phyloP scores from a whole-genome alignment of 92 coral and sea anemone genomes.

The Montipora capitata region DNA sequence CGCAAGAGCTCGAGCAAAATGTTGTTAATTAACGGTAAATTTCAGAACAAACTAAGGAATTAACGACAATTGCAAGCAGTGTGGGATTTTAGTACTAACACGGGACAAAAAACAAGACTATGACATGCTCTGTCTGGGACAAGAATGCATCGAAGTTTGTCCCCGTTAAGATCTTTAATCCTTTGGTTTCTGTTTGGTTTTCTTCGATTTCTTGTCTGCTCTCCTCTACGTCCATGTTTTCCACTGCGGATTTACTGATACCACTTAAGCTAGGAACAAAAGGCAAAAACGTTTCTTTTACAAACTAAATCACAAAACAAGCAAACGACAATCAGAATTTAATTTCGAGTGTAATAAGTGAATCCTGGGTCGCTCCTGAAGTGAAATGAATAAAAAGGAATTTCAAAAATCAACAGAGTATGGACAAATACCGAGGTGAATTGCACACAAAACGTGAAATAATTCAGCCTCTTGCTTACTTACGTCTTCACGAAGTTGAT shows the following conservation, averaged over 20 bases:
- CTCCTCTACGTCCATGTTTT: conserved; percentile 24
- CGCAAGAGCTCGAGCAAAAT: too few relatives aligned
- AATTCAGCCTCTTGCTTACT: not conserved
- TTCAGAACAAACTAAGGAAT: too few relatives aligned
- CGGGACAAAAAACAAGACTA: conserved; percentile 96
- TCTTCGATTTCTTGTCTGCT: not conserved
- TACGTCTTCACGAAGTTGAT: conserved; percentile 88
- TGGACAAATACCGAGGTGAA: not conserved
- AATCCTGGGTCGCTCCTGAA: too few relatives aligned
- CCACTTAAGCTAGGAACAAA: conserved; percentile 1
- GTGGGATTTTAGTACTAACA: conserved; percentile 71
- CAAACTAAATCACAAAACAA: not conserved
- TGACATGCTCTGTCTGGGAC: conserved; percentile 79
- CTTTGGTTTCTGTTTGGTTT: not conserved
- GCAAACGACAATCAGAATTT: too few relatives aligned
- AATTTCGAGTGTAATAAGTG: too few relatives aligned
- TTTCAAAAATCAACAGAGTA: too few relatives aligned
- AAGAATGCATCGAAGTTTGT: conserved; percentile 79
- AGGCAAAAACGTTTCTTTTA: too few relatives aligned
- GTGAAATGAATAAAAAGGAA: too few relatives aligned
- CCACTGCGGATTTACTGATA: conserved; percentile 17
- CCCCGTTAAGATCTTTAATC: conserved; percentile 36
- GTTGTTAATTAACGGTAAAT: too few relatives aligned
- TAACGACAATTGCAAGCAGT: too few relatives aligned
- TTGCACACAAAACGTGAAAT: too few relatives aligned